Percentiles rank a stretch among this genome's conserved stretches.
Conservation (phyloP, 2,113 vertebrate genomes). For the Equus przewalskii region DNA sequence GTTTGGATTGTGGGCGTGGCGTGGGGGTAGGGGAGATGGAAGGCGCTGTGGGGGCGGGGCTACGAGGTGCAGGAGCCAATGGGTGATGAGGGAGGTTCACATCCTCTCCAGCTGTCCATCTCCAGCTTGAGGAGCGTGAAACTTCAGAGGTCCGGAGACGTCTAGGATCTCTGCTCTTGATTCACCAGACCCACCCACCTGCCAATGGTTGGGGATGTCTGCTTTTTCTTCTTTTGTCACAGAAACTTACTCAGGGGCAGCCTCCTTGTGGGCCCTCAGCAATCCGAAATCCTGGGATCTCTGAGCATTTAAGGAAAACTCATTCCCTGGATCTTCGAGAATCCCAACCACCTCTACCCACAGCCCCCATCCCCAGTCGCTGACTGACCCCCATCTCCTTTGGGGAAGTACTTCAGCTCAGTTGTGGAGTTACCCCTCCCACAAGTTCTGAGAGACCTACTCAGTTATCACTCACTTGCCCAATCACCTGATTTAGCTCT, state of each 20-base stretch:
- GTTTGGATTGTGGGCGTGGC: background rate
- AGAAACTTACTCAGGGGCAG: background rate
- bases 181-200: too few relatives aligned
- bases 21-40: too few relatives aligned
- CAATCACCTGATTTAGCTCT: background rate
- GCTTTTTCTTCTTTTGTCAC: background rate
- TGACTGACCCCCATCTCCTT: background rate
- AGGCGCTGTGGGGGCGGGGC: background rate
- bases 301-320: background rate
- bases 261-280: background rate
- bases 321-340: background rate
- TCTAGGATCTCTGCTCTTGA: background rate
- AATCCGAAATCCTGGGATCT: background rate
- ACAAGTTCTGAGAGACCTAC: background rate
- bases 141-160: accelerated
- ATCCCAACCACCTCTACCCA: background rate
- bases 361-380: background rate
- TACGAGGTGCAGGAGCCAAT: background rate
- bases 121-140: background rate
- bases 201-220: background rate
- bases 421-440: background rate
- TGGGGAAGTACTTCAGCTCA: background rate
- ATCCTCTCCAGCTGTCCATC: background rate
- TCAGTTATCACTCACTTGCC: background rate
- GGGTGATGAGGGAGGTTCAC: background rate